Conservation (phyloP, 2,113 vertebrate species). For the Poeciliopsis turrubarensis region DNA sequence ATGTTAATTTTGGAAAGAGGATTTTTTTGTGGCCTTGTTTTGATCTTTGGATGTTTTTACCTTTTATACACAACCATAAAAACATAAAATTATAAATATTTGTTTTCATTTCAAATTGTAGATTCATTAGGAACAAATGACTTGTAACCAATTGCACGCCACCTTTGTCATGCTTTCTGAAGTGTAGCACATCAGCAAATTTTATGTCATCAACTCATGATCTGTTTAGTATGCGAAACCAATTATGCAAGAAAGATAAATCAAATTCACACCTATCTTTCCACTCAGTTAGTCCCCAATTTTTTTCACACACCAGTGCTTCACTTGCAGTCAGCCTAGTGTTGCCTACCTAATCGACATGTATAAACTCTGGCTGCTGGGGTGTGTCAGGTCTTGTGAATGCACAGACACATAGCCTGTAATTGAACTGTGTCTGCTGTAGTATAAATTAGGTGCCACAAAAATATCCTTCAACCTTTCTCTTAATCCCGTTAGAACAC, state of each 20-base stretch:
- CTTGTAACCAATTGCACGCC: background rate
- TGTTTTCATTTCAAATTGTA: background rate
- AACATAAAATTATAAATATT: background rate
- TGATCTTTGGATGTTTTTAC: constrained; percentile 6
- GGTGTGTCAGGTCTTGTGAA: constrained; percentile 45
- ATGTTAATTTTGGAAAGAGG: background rate
- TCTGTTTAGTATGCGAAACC: background rate
- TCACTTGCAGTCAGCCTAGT: constrained; percentile 27
- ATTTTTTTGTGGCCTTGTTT: background rate
- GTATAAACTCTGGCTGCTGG: constrained; percentile 39
- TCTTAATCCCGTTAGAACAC: constrained; percentile 80
- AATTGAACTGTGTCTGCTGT: constrained; percentile 69
- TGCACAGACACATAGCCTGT: constrained; percentile 46
- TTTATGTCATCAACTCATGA: background rate
- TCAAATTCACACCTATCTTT: background rate
- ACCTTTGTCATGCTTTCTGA: background rate
- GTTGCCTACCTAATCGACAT: constrained; percentile 45
- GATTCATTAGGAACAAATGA: background rate
- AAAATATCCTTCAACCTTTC: constrained; percentile 79
- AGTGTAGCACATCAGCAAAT: background rate
- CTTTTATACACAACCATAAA: background rate
- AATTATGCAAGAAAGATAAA: background rate
- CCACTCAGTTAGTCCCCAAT: background rate
- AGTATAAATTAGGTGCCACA: constrained; percentile 76
- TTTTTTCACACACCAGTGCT: background rate